Evolutionary conservation across 2,113 vertebrate species (phyloP).

Genomic region (Emydura subglobosa): DNA sequence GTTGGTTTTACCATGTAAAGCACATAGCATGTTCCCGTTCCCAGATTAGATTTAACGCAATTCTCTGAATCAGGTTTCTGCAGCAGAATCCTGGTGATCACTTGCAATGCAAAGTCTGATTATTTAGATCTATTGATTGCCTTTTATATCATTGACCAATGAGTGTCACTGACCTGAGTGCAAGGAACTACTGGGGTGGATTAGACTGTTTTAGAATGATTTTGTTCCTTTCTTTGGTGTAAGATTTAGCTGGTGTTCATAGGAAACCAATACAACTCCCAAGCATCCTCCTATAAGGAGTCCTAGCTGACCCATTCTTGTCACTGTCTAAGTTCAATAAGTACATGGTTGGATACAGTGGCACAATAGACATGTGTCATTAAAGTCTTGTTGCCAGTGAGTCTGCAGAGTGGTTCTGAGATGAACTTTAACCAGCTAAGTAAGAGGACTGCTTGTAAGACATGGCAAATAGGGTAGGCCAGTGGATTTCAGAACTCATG

Average conservation of each 20-base stretch:
- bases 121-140: neutral
- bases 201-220: neutral
- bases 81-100: neutral
- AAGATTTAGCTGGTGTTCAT: neutral
- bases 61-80: neutral
- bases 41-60: neutral
- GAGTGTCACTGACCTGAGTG: neutral
- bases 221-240: neutral
- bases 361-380: neutral
- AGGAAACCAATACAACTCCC: neutral
- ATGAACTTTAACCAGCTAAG: neutral
- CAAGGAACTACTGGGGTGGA: neutral
- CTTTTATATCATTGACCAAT: neutral
- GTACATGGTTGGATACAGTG: neutral
- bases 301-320: neutral
- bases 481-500: neutral
- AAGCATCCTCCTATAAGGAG: neutral
- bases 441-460: neutral
- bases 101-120: neutral
- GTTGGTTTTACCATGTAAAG: neutral
- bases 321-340: neutral
- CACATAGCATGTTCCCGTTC: neutral
- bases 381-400: neutral
- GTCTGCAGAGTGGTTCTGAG: neutral
- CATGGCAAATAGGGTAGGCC: neutral